Percentiles rank a stretch among this genome's conserved stretches.
phyloP scores from a whole-genome alignment of 2,888 invertebrate genomes.

The Smittia sp. region DNA sequence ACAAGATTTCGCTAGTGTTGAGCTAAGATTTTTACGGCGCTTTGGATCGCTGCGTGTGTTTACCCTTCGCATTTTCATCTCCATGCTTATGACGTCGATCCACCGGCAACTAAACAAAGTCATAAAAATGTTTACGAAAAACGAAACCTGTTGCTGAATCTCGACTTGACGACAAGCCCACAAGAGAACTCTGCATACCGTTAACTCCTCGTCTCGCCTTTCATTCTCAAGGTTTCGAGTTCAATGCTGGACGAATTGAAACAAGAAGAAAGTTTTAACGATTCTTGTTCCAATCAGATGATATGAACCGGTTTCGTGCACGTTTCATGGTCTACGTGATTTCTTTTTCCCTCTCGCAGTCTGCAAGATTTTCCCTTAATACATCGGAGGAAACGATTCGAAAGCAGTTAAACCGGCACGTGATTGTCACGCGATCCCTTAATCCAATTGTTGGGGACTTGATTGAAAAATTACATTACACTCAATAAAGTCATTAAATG shows the following conservation, averaged over 20 bases:
- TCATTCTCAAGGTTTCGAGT: not conserved
- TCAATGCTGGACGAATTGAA: not conserved
- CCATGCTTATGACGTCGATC: not conserved
- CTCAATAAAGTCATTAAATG: not conserved
- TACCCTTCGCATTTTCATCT: not conserved
- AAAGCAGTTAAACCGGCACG: not conserved
- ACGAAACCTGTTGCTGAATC: not conserved
- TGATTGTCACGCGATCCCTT: not conserved
- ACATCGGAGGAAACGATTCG: too few relatives aligned
- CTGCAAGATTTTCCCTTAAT: too few relatives aligned
- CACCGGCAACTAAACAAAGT: not conserved
- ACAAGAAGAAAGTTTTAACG: not conserved
- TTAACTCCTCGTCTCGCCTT: not conserved
- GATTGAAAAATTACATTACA: slow-evolving; percentile 3
- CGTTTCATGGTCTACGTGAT: not conserved
- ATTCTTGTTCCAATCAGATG: not conserved
- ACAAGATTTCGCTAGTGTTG: not conserved
- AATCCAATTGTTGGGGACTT: not conserved
- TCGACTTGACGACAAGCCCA: not conserved
- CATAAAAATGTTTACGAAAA: not conserved
- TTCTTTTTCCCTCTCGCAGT: not conserved
- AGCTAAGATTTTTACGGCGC: not conserved
- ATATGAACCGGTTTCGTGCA: not conserved
- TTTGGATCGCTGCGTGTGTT: not conserved
- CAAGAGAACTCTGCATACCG: not conserved